These are phyloP conservation scores for Heliocidaris tuberculata DNA, from an alignment of 35 echinoderm and acorn worm genomes.

Conservation along the genomic window DNA sequence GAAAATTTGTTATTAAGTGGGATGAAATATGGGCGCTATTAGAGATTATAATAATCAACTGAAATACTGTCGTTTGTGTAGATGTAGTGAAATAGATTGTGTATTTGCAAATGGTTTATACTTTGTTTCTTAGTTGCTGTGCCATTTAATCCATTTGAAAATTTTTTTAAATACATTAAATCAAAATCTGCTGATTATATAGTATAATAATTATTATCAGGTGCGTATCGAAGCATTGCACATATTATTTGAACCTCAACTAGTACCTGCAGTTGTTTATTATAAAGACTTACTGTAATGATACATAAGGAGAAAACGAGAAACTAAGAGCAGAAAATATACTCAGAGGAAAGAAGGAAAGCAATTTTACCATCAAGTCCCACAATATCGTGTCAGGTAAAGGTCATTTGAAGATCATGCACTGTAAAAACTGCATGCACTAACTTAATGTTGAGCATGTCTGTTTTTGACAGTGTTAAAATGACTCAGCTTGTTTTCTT, in stretches of 20 bases:
- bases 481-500: too few species aligned
- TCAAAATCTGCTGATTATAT: neutral
- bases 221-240: neutral
- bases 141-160: neutral
- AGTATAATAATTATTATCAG: too few species aligned
- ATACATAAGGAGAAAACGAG: neutral
- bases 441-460: too few species aligned
- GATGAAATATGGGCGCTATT: neutral
- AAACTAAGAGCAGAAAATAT: neutral
- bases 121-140: neutral
- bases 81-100: neutral
- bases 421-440: too few species aligned
- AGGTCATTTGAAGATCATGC: too few species aligned
- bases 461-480: too few species aligned
- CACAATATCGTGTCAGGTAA: too few species aligned
- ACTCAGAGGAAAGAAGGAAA: neutral
- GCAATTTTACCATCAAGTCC: neutral
- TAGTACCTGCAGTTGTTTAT: neutral
- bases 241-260: neutral
- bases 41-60: neutral
- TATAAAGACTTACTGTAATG: neutral
- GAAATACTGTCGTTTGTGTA: neutral
- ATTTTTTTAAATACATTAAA: too few species aligned
- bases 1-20: neutral
- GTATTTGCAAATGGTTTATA: too few species aligned